These are phyloP conservation scores for Muscina levida DNA, from an alignment of 2,888 invertebrate genomes.

Conservation along the genomic window DNA sequence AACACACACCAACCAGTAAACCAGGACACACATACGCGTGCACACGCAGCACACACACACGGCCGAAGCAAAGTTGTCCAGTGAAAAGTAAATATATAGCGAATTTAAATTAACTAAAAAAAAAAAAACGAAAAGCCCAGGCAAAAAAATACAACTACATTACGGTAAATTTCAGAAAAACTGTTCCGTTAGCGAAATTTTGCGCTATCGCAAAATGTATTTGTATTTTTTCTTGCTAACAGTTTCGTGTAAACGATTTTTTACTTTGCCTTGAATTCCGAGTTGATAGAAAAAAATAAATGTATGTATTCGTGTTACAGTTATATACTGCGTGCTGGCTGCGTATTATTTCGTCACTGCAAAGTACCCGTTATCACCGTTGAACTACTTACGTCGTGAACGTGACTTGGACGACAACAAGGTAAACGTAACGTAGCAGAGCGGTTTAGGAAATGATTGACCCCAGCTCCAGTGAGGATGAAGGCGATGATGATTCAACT, in stretches of 20 bases:
- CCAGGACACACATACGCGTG: conserved; percentile 47
- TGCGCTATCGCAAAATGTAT: conserved; percentile 10
- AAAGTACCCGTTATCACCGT: conserved; percentile 42
- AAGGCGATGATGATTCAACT: conserved; percentile 92
- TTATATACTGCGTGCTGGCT: conserved; percentile 54
- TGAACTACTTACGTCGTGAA: conserved; percentile 42
- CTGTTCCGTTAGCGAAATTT: neutral
- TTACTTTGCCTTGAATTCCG: conserved; percentile 58
- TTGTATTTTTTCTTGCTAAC: conserved; percentile 22
- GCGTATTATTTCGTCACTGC: conserved; percentile 43
- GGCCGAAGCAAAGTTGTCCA: conserved; percentile 12
- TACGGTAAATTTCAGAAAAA: neutral
- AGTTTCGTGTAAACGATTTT: conserved; percentile 8
- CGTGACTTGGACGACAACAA: conserved; percentile 35
- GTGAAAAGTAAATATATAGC: conserved; percentile 33
- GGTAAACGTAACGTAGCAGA: neutral
- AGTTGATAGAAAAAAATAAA: conserved; percentile 48
- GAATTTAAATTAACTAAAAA: neutral
- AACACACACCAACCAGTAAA: conserved; percentile 41
- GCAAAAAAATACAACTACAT: conserved; percentile 31
- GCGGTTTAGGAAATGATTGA: conserved; percentile 87
- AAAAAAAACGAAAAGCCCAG: neutral
- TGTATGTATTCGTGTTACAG: conserved; percentile 65
- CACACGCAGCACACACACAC: conserved; percentile 53
- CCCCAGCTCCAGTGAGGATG: conserved; percentile 97